Conservation (phyloP, 2,797 vertebrate species). For the Okamejei kenojei region DNA sequence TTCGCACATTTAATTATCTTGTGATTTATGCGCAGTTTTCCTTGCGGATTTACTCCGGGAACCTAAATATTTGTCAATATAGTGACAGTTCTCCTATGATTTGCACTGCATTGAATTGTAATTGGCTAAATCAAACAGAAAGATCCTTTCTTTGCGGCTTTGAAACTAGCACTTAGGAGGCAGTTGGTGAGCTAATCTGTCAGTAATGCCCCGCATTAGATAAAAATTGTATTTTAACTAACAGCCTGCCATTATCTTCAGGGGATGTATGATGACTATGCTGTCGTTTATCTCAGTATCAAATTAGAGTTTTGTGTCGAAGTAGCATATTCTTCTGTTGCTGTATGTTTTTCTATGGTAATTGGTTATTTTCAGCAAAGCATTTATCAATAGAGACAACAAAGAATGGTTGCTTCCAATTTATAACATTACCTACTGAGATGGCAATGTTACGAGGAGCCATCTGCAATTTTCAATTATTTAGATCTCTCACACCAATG, state of each 20-base stretch:
- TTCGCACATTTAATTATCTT: not conserved
- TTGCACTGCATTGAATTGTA: not conserved
- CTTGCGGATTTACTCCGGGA: not conserved
- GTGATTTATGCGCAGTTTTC: slow-evolving; percentile 2
- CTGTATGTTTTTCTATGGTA: not conserved
- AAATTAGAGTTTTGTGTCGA: not conserved
- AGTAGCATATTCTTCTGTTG: too few species aligned
- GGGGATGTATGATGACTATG: not conserved
- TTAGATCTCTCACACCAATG: not conserved
- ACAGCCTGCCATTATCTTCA: not conserved
- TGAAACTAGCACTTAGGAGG: not conserved
- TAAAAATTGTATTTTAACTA: not conserved
- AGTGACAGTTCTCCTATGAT: not conserved
- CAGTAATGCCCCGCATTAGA: not conserved
- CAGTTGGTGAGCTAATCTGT: not conserved
- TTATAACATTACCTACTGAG: not conserved
- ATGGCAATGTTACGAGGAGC: not conserved
- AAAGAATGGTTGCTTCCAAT: not conserved
- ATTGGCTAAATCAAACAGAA: slow-evolving; percentile 13
- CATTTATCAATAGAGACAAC: not conserved
- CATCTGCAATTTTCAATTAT: not conserved
- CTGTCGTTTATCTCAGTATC: not conserved
- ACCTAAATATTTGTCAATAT: not conserved
- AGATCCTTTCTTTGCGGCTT: not conserved
- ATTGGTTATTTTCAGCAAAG: not conserved